A percentile compares a stretch with the other conserved stretches of the same genome.
Conservation (phyloP, 1,140 invertebrate genomes). For the Pseudomyrmex concolor region DNA sequence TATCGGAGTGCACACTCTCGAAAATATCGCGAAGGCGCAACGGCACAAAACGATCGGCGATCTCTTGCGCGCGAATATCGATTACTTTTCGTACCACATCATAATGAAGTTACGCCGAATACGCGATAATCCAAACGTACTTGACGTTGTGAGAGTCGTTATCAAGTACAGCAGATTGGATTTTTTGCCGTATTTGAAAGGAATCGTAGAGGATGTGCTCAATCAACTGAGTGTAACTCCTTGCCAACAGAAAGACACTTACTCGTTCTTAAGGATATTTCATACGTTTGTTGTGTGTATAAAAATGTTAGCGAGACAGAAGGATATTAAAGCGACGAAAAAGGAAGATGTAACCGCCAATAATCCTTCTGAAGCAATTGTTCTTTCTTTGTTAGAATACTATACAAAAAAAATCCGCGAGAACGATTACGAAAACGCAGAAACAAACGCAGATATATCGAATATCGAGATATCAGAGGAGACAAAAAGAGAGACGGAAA, state of each 20-base stretch:
- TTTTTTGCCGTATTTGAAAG: constrained; percentile 87
- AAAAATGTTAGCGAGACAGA: constrained; percentile 82
- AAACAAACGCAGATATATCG: constrained; percentile 5
- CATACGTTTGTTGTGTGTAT: constrained; percentile 87
- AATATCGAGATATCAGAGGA: constrained; percentile 56
- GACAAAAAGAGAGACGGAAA: constrained; percentile 50
- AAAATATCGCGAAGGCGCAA: constrained; percentile 85
- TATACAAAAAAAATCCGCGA: constrained; percentile 61
- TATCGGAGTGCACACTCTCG: constrained; percentile 86
- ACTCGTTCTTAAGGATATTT: constrained; percentile 88
- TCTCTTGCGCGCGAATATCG: constrained; percentile 87
- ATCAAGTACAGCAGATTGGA: constrained; percentile 87
- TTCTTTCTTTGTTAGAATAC: constrained; percentile 68
- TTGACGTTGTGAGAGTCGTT: constrained; percentile 87
- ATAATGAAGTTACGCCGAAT: constrained; percentile 87
- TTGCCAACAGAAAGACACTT: constrained; percentile 85
- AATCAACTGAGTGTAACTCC: constrained; percentile 85
- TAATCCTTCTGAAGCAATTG: constrained; percentile 57
- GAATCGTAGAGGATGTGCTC: constrained; percentile 88
- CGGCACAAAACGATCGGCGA: constrained; percentile 83
- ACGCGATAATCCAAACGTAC: constrained; percentile 84
- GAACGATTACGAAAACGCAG: constrained; percentile 14
- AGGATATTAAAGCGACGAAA: constrained; percentile 7
- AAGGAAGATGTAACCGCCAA: not conserved
- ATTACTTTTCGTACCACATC: constrained; percentile 89